Evolutionary conservation across 2,797 vertebrate species (phyloP).

Genomic region (Crypturellus tataupa): DNA sequence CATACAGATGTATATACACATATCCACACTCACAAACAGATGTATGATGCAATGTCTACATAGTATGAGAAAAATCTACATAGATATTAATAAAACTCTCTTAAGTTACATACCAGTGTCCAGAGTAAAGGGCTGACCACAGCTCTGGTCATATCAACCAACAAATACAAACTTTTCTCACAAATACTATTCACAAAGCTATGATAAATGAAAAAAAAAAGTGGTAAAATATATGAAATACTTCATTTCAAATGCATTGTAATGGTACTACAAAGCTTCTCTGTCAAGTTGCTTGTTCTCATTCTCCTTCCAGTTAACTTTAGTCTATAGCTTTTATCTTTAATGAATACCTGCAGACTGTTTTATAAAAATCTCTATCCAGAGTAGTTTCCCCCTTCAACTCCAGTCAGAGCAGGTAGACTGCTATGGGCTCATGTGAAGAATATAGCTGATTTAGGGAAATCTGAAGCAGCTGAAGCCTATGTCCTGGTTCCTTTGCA

Average conservation of each 20-base stretch:
- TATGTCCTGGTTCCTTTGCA: not conserved
- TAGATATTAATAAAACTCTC: not conserved
- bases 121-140: not conserved
- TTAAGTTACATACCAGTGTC: not conserved
- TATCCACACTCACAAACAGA: not conserved
- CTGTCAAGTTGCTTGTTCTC: not conserved
- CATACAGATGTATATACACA: not conserved
- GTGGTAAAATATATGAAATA: not conserved
- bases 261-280: not conserved
- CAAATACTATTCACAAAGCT: not conserved
- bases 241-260: not conserved
- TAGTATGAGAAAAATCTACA: not conserved
- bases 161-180: not conserved
- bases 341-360: not conserved
- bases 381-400: not conserved
- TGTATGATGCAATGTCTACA: not conserved
- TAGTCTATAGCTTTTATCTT: not conserved
- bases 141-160: not conserved
- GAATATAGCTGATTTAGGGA: not conserved
- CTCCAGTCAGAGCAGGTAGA: not conserved
- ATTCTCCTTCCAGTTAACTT: not conserved
- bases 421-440: not conserved
- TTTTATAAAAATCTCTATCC: not conserved
- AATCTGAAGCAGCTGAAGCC: not conserved
- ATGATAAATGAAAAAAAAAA: not conserved